A percentile compares a stretch with the other conserved stretches of the same genome.
These are phyloP conservation scores for Cephus rjabovi DNA, from an alignment of 2,888 invertebrate genomes.

Conservation along the genomic window DNA sequence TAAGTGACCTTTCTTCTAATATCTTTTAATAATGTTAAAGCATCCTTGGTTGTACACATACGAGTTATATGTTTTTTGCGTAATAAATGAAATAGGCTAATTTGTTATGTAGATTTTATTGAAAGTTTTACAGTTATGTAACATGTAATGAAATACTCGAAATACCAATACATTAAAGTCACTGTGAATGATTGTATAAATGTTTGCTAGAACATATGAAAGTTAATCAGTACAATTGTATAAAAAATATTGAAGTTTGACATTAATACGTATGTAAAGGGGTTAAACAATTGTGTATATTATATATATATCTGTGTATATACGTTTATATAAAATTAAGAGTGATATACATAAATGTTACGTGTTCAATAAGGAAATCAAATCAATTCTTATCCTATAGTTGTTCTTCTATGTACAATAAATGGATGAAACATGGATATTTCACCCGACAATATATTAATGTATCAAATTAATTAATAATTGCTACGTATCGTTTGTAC, in stretches of 20 bases:
- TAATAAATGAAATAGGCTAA: not conserved
- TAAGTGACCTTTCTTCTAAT: no score
- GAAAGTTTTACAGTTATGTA: not conserved
- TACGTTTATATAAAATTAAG: conserved; percentile 22
- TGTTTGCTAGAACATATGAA: not conserved
- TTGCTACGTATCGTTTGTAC: not conserved
- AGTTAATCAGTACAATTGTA: not conserved
- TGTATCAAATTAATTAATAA: not conserved
- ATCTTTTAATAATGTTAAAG: no score
- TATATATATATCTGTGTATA: conserved; percentile 24
- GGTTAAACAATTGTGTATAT: conserved; percentile 11
- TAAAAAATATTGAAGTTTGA: not conserved
- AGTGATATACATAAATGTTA: not conserved
- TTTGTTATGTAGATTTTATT: not conserved
- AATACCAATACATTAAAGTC: not conserved
- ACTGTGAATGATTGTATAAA: not conserved
- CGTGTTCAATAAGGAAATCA: not conserved
- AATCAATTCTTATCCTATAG: conserved; percentile 23
- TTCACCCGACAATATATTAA: not conserved
- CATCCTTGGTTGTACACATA: not conserved
- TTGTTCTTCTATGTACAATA: conserved; percentile 27
- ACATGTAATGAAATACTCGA: not conserved
- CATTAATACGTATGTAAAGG: not conserved
- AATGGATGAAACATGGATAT: conserved; percentile 1
- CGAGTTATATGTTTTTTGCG: not conserved